These are phyloP conservation scores for Enteromius thamalakanensis DNA, from an alignment of 2,797 vertebrate species.

Conservation along the genomic window DNA sequence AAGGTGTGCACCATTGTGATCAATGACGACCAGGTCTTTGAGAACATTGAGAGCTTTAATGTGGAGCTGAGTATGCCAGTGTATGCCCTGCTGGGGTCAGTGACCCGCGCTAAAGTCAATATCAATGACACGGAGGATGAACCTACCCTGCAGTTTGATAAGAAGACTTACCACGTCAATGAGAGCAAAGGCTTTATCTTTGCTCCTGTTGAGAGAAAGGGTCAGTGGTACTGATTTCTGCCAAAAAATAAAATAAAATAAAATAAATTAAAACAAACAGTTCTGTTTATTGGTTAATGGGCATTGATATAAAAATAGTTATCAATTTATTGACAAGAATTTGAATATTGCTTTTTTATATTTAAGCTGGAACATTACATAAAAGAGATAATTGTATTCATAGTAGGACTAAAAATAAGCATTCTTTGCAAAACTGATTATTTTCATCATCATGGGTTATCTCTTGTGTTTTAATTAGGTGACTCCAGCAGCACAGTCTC, in stretches of 20 bases:
- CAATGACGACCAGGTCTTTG: conserved; percentile 88
- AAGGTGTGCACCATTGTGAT: conserved; percentile 91
- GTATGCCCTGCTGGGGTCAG: conserved; percentile 87
- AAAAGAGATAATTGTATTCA: too few species aligned
- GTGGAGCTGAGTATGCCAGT: conserved; percentile 96
- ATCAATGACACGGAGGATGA: conserved; percentile 92
- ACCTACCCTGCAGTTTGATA: conserved; percentile 90
- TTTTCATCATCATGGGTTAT: not conserved
- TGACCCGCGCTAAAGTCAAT: conserved; percentile 80
- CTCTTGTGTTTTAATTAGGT: conserved; percentile 71
- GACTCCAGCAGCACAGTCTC: conserved; percentile 90
- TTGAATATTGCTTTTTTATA: too few species aligned
- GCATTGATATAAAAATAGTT: too few species aligned
- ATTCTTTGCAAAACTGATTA: not conserved
- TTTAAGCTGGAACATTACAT: too few species aligned
- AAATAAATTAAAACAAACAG: too few species aligned
- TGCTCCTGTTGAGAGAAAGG: conserved; percentile 88
- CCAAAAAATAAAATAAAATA: too few species aligned
- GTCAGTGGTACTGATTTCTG: conserved; percentile 67
- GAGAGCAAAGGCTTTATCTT: conserved; percentile 85
- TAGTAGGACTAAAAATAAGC: not conserved
- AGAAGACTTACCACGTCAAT: conserved; percentile 86
- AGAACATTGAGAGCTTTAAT: conserved; percentile 84
- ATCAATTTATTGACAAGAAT: too few species aligned
- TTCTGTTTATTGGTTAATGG: too few species aligned